These are phyloP conservation scores for Chaunax sp. DNA, from an alignment of 2,797 vertebrate genomes.

Conservation along the genomic window DNA sequence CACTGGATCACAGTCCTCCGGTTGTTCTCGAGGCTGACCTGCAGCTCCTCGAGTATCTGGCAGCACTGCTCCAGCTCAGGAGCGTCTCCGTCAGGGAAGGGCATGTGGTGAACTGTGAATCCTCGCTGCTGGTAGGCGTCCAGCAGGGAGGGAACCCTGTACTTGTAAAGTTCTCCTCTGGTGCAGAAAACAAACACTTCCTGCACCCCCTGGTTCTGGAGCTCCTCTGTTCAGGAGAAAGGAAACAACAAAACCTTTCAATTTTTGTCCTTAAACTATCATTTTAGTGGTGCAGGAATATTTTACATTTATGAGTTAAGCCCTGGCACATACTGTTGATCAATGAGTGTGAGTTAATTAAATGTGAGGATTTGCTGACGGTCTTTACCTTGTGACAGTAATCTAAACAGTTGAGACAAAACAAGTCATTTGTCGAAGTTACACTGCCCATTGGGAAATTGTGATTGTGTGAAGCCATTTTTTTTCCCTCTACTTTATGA, in stretches of 20 bases:
- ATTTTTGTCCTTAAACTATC: no score
- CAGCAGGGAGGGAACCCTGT: conserved; percentile 89
- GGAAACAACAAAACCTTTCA: background rate
- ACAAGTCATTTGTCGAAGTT: no score
- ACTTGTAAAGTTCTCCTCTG: conserved; percentile 88
- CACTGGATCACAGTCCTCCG: conserved; percentile 90
- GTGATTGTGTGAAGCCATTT: no score
- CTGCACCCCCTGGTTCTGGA: conserved; percentile 86
- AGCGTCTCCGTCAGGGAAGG: conserved; percentile 86
- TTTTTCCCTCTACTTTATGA: no score
- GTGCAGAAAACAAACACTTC: conserved; percentile 94
- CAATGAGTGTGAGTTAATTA: no score
- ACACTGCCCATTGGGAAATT: no score
- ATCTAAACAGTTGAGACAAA: no score
- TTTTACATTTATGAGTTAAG: no score
- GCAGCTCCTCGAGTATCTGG: conserved; percentile 87
- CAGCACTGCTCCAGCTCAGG: conserved; percentile 87
- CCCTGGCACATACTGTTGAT: no score
- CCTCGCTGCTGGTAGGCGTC: conserved; percentile 84
- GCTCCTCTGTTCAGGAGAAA: conserved; percentile 82
- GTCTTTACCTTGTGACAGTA: no score
- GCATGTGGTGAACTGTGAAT: conserved; percentile 87
- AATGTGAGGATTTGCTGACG: no score
- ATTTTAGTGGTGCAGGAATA: no score
- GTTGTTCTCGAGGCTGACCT: conserved; percentile 83